phyloP scores from a whole-genome alignment of 2,113 vertebrate genomes.

The Phyllostomus hastatus region DNA sequence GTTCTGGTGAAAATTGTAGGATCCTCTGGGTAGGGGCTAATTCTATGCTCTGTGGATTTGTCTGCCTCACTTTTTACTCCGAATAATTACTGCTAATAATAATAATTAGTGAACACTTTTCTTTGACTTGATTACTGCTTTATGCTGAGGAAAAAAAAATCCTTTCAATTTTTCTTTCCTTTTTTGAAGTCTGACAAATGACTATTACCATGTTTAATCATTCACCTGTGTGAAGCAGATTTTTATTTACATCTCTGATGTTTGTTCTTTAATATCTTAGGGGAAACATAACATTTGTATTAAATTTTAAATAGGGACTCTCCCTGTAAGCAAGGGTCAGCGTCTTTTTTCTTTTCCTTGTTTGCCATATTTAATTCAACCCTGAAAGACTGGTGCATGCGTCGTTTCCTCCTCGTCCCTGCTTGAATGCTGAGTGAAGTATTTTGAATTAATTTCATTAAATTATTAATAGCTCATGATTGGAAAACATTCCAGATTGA shows the following conservation, averaged over 20 bases:
- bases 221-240: constrained; percentile 68
- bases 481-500: constrained; percentile 77
- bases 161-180: constrained; percentile 70
- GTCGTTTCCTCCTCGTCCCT: constrained; percentile 75
- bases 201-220: constrained; percentile 72
- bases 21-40: constrained; percentile 23
- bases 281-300: constrained; percentile 71
- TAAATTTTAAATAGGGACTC: constrained; percentile 75
- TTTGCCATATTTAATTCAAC: constrained; percentile 80
- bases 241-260: constrained; percentile 74
- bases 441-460: constrained; percentile 84
- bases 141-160: constrained; percentile 58
- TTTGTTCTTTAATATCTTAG: constrained; percentile 74
- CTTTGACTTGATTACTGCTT: constrained; percentile 71
- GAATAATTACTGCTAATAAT: constrained; percentile 60
- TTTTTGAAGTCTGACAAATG: constrained; percentile 69
- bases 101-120: constrained; percentile 67
- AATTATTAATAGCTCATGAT: constrained; percentile 83
- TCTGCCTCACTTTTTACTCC: constrained; percentile 30
- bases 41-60: constrained; percentile 35
- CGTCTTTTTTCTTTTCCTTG: constrained; percentile 73
- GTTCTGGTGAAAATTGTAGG: background rate
- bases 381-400: constrained; percentile 68
- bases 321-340: constrained; percentile 64
- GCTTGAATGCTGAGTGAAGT: constrained; percentile 78